Conservation (phyloP, 1,140 invertebrate genomes). For the Hermetia illucens region DNA sequence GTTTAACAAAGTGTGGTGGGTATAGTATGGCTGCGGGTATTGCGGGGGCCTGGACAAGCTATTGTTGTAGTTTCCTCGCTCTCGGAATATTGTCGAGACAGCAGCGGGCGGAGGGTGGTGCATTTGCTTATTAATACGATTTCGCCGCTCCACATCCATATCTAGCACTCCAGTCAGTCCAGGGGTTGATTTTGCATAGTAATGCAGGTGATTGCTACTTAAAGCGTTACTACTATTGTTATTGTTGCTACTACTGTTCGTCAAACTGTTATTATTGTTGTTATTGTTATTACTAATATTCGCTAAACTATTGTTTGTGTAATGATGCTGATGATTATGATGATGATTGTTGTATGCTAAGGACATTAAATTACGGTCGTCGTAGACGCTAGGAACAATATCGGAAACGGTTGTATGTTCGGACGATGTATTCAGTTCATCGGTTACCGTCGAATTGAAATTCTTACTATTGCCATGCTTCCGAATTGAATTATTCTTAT, state of each 20-base stretch:
- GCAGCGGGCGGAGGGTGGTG: conserved; percentile 13
- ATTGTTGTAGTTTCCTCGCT: conserved; percentile 17
- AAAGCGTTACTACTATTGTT: conserved; percentile 3
- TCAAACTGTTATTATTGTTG: conserved; percentile 7
- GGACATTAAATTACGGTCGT: conserved; percentile 26
- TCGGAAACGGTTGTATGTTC: conserved; percentile 11
- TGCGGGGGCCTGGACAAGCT: conserved; percentile 6
- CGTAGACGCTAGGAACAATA: conserved; percentile 18
- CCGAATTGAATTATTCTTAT: conserved; percentile 3
- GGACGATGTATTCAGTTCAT: conserved; percentile 22
- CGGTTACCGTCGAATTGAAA: conserved; percentile 4
- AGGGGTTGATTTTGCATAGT: too few relatives aligned
- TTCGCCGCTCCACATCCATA: conserved; percentile 25
- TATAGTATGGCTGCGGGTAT: conserved; percentile 17
- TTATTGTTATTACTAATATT: conserved; percentile 7
- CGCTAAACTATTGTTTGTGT: conserved; percentile 2
- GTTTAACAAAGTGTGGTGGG: too few relatives aligned
- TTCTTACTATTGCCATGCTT: not conserved
- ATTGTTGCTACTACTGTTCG: not conserved
- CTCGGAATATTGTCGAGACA: conserved; percentile 24
- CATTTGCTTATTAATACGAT: conserved; percentile 26
- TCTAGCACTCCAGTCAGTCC: too few relatives aligned
- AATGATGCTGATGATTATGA: conserved; percentile 3
- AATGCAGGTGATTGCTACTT: conserved; percentile 19
- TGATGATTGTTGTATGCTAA: conserved; percentile 15